A percentile compares a stretch with the other conserved stretches of the same genome.
phyloP scores from a whole-genome alignment of 2,797 vertebrate genomes.

The Erithacus rubecula region DNA sequence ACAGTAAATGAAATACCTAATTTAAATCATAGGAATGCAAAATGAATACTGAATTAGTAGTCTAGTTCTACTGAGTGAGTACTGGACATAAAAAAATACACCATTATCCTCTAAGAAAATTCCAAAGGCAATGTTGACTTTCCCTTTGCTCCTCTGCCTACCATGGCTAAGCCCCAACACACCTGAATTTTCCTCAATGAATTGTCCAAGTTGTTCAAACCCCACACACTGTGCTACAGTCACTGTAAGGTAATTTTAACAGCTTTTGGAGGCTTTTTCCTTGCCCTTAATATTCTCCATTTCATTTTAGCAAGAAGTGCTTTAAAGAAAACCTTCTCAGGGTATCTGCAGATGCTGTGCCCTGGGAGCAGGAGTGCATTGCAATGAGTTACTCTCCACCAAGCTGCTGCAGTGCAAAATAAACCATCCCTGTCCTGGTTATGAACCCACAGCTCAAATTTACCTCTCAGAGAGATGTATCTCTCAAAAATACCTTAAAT shows the following conservation, averaged over 20 bases:
- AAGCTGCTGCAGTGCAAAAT: background rate
- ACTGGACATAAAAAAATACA: background rate
- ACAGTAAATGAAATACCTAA: background rate
- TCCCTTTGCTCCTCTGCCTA: background rate
- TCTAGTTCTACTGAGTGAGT: background rate
- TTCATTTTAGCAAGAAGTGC: background rate
- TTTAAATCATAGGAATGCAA: conserved; percentile 2
- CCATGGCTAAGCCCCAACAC: background rate
- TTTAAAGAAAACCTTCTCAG: background rate
- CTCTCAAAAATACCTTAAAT: background rate
- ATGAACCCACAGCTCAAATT: background rate
- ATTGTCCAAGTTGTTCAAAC: background rate
- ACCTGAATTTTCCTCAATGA: background rate
- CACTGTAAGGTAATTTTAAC: background rate
- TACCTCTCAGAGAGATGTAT: background rate
- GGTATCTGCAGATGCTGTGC: background rate
- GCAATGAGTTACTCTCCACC: background rate
- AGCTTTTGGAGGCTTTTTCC: background rate
- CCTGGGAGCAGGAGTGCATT: background rate
- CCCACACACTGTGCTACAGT: fast-evolving
- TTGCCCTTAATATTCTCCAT: background rate
- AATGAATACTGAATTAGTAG: background rate
- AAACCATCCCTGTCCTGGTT: background rate
- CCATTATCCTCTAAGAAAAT: background rate
- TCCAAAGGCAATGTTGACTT: background rate